Conservation (phyloP, 2,797 vertebrate species). For the Eulemur mongoz region DNA sequence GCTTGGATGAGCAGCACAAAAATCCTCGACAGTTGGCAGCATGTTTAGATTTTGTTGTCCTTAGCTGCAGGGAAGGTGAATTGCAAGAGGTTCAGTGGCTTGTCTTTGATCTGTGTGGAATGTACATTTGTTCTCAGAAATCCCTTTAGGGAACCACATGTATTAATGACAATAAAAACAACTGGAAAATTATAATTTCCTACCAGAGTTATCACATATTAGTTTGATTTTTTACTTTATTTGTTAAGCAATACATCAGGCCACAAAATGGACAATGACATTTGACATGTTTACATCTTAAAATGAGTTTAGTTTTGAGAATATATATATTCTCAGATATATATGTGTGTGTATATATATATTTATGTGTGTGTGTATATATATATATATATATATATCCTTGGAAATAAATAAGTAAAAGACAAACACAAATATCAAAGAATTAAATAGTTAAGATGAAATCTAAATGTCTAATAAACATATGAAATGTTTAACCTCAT, state of each 20-base stretch:
- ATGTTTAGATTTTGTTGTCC: neutral
- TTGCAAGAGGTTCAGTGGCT: neutral
- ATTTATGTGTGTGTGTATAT: accelerated
- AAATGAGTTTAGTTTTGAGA: conserved; percentile 23
- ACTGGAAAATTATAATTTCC: conserved; percentile 33
- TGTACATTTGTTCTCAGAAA: neutral
- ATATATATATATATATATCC: too few species aligned
- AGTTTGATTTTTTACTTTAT: conserved; percentile 25
- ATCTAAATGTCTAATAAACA: neutral
- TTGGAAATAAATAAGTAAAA: neutral
- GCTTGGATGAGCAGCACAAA: conserved; percentile 58
- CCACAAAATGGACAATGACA: neutral
- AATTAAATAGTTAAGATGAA: conserved; percentile 22
- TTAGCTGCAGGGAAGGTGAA: conserved; percentile 40
- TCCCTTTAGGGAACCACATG: neutral
- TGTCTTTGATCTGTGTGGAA: neutral
- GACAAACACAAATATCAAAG: neutral
- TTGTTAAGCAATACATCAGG: neutral
- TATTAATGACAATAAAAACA: neutral
- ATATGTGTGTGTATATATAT: too few species aligned
- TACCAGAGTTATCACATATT: neutral
- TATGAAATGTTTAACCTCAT: neutral
- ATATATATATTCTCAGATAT: neutral
- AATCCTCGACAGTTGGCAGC: neutral
- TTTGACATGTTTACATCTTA: neutral